Base-by-base conservation (phyloP, 2,888 invertebrate genomes). In the Cremastinae sp. region DNA sequence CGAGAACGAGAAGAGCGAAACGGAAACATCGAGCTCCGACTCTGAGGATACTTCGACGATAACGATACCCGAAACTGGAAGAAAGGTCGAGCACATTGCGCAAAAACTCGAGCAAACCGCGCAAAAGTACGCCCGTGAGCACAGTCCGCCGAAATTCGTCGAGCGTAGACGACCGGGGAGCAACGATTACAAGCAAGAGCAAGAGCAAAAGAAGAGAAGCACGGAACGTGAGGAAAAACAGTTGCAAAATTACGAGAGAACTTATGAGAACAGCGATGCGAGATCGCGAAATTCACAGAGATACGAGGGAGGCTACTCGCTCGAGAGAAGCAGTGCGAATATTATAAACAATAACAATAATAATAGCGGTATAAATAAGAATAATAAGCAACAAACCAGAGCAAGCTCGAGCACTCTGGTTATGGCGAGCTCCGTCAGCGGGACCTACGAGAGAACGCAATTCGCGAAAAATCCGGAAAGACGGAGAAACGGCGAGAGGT, bases 41-140 rank as follows among this genome's bases (percentile, higher is more conserved):
- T 88, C 88, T 0, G 89, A 88, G 35, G 90, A 89, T 62, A 87
- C 88, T 20, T 87, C 87, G 37, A 90, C 90, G 1, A 86, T 89
- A 1, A 88, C 89, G 0, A 88, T 89, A 22, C 89, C 89, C 0
- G 87, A 89, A 56, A 85, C 83, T 0, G 88, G 88, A 0, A 80
- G 89, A 2, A 90, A 90, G 41, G 90, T 90, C 9, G 90, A 90
- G 65, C 90, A 90, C 47, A 89, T 90, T 8, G 86, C 90, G 0
- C 90, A 89, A 76, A 89, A 90, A 66, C 79, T 90, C 5, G 90
- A 90, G 69, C 89, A 90, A 71, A 90, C 90, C 0, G 90, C 90
- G 0, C 89, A 89, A 66, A 90, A 89, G 61, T 89, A 90, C 64
- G 90, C 89, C 0, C 80, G 88, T 2, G 89, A 89, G 59, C 87